These are phyloP conservation scores for Miichthys miiuy DNA, from an alignment of 2,797 vertebrate genomes.

Conservation along the genomic window DNA sequence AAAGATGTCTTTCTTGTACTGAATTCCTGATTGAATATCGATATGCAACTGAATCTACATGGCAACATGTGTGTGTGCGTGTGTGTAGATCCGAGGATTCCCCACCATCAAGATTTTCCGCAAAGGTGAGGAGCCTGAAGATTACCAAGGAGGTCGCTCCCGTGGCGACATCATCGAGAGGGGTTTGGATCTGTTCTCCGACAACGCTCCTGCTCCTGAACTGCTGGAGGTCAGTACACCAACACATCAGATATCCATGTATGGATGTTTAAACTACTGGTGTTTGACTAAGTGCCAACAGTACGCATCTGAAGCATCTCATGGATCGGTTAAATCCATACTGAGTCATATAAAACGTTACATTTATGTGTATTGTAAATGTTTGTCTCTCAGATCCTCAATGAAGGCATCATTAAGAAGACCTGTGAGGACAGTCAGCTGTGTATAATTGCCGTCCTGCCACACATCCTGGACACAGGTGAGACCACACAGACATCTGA, in stretches of 20 bases:
- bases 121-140: slow-evolving; percentile 94
- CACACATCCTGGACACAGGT: slow-evolving; percentile 98
- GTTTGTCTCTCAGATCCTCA: slow-evolving; percentile 86
- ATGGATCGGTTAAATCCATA: not conserved
- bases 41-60: not conserved
- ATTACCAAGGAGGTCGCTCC: slow-evolving; percentile 93
- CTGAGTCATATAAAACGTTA: not conserved
- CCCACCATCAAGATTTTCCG: slow-evolving; percentile 98
- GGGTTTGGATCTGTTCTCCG: slow-evolving; percentile 94
- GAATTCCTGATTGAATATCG: not conserved
- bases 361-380: not conserved
- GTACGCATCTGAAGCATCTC: not conserved
- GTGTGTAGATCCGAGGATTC: slow-evolving; percentile 91
- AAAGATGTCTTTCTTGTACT: not conserved
- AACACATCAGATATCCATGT: not conserved
- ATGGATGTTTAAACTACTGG: not conserved
- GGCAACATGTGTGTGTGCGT: not conserved
- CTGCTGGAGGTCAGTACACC: slow-evolving; percentile 88
- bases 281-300: not conserved
- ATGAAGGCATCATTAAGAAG: slow-evolving; percentile 88
- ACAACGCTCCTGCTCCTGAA: slow-evolving; percentile 91
- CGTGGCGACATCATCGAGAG: slow-evolving; percentile 89
- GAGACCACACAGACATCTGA: slow-evolving; percentile 19
- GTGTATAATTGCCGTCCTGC: slow-evolving; percentile 93
- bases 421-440: slow-evolving; percentile 95